Conservation (phyloP, 1,140 invertebrate genomes). For the Popillia japonica region DNA sequence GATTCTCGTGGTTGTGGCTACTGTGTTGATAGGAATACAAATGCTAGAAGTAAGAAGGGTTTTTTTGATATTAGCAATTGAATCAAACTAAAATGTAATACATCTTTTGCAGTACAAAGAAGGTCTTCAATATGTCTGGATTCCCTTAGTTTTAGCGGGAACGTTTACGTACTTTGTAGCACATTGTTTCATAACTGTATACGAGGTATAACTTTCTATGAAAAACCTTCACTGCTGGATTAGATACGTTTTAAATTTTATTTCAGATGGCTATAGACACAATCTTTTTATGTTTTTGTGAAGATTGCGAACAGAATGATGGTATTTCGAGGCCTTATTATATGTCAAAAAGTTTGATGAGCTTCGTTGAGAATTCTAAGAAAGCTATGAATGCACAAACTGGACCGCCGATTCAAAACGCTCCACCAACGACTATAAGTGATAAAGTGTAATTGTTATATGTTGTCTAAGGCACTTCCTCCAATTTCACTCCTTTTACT, state of each 20-base stretch:
- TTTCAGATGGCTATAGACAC: conserved; percentile 83
- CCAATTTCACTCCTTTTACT: neutral
- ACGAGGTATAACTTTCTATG: conserved; percentile 69
- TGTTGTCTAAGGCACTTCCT: neutral
- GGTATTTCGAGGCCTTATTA: conserved; percentile 75
- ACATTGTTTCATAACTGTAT: conserved; percentile 80
- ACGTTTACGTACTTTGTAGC: conserved; percentile 78
- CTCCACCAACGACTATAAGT: neutral
- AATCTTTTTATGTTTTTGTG: conserved; percentile 85
- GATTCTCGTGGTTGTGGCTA: conserved; percentile 71
- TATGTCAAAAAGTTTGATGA: conserved; percentile 79
- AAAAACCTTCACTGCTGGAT: neutral
- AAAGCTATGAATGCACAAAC: conserved; percentile 58
- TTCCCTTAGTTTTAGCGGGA: conserved; percentile 70
- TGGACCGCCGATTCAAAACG: neutral
- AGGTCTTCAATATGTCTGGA: conserved; percentile 73
- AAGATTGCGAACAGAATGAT: conserved; percentile 79
- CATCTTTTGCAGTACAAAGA: conserved; percentile 63
- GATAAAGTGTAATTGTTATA: conserved; percentile 12
- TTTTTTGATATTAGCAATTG: neutral
- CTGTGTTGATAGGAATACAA: conserved; percentile 69
- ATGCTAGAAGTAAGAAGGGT: conserved; percentile 66
- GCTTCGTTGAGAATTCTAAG: conserved; percentile 73
- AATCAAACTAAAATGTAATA: neutral
- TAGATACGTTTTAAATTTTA: neutral